Base-by-base conservation (phyloP, 1,140 invertebrate genomes). In the Drosophila kohkoa region DNA sequence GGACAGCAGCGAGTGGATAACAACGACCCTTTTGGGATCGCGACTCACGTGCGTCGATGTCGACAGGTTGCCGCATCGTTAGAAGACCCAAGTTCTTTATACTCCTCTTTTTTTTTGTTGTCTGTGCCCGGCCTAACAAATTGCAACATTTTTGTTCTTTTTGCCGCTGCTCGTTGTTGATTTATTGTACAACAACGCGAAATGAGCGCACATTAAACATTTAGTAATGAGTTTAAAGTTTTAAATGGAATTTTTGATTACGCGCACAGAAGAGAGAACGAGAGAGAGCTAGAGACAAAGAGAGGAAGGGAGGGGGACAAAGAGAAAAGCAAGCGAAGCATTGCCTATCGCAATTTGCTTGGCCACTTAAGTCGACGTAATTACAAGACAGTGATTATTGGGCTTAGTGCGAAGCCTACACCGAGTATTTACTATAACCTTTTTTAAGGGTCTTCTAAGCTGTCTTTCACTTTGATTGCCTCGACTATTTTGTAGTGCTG, bases 191-290 rank as follows among this genome's bases (percentile, higher is more conserved):
- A 82, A 69, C 52, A 48, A 54, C 41, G 35, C 72, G 66, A 66
- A 82, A 82, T 66, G 83, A 83, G 85, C 77, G 70, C 72, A 72
- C 85, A 88, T 89, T 89, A 88, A 88, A 88, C 85, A 88, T 88
- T 88, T 80, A 78, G 85, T 89, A 88, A 88, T 88, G 83, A 88
- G 83, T 88, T 88, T 88, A 88, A 89, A 88, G 85, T 88, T 89
- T 83, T 75, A 89, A 88, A 88, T 88, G 74, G 83, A 88, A 88
- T 88, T 81, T 88, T 88, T 88, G 85, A 88, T 88, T 83, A 83
- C 58, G 67, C 69, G 67, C 0, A 0, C 20, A 25, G 3, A 25
- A 58, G 51, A 45, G 64, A 28, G 45, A 16, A 46, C 6, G 15
- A n/a, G 30, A 13, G 3, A 25, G 20, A 25, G 20, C 20, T 25